These are phyloP conservation scores for Misgurnus anguillicaudatus DNA, from an alignment of 2,113 vertebrate genomes.

Conservation along the genomic window DNA sequence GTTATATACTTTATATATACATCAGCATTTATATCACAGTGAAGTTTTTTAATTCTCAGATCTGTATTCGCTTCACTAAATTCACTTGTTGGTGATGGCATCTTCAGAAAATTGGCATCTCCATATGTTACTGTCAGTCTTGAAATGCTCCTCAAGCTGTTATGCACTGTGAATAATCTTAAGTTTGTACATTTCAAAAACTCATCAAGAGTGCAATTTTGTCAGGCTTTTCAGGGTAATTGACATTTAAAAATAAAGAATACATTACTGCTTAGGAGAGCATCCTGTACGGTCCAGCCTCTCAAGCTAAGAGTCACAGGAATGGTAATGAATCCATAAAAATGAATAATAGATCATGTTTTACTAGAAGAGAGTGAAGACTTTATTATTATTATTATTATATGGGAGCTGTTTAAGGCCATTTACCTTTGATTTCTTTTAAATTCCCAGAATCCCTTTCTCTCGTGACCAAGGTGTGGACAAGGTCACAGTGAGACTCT, in stretches of 20 bases:
- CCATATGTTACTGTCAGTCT: slow-evolving; percentile 31
- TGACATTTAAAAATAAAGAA: slow-evolving; percentile 1
- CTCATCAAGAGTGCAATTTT: slow-evolving; percentile 8
- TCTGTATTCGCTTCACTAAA: neutral
- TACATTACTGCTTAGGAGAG: slow-evolving; percentile 53
- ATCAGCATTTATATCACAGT: neutral
- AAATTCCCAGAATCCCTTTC: slow-evolving; percentile 49
- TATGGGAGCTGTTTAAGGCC: slow-evolving; percentile 49
- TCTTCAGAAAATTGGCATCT: slow-evolving; percentile 15
- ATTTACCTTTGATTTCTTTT: slow-evolving; percentile 60
- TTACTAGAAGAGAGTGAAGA: slow-evolving; percentile 56
- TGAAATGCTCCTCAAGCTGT: slow-evolving; percentile 20
- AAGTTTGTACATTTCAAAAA: slow-evolving; percentile 7
- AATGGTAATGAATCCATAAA: slow-evolving; percentile 65
- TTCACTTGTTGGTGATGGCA: neutral
- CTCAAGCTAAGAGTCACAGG: slow-evolving; percentile 56
- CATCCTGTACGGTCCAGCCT: slow-evolving; percentile 51
- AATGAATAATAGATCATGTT: slow-evolving; percentile 66
- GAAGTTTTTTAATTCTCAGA: neutral
- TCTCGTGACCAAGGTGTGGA: slow-evolving; percentile 52
- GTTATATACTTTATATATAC: neutral
- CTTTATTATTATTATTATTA: slow-evolving; percentile 61
- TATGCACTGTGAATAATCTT: slow-evolving; percentile 16
- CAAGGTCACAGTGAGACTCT: slow-evolving; percentile 34
- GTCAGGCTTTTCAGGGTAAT: slow-evolving; percentile 5